A percentile compares a stretch with the other conserved stretches of the same genome.
phyloP scores from a whole-genome alignment of 1,140 invertebrate genomes.

The Sycophaga agraensis region DNA sequence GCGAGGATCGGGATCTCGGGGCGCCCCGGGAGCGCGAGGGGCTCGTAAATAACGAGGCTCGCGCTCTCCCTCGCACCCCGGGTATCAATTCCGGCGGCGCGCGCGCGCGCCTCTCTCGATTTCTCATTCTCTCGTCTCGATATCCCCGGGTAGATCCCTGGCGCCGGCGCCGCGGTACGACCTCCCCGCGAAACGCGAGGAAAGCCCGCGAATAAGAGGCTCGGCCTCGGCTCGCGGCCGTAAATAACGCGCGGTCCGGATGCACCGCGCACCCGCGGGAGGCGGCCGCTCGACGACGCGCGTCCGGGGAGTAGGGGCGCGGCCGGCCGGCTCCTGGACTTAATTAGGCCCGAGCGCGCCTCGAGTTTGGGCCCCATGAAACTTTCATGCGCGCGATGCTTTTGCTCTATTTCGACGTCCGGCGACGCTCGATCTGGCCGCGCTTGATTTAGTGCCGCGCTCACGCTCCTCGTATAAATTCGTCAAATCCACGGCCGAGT shows the following conservation, averaged over 20 bases:
- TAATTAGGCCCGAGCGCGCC: too few species aligned
- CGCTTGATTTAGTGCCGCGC: too few species aligned
- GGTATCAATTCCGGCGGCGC: constrained; percentile 10
- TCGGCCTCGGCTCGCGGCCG: constrained; percentile 42
- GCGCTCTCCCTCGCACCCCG: constrained; percentile 13
- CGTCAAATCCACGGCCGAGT: too few species aligned
- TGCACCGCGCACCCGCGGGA: constrained; percentile 44
- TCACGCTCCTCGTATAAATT: too few species aligned
- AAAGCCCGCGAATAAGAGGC: constrained; percentile 55
- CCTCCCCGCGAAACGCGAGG: constrained; percentile 45
- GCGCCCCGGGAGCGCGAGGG: constrained; percentile 36
- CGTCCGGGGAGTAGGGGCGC: too few species aligned
- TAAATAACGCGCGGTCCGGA: too few species aligned
- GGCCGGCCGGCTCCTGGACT: too few species aligned
- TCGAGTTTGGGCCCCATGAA: too few species aligned
- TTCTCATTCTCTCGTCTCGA: constrained; percentile 36
- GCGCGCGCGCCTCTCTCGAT: constrained; percentile 28
- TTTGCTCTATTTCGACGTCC: too few species aligned
- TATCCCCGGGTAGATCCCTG: constrained; percentile 36
- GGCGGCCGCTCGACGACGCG: too few species aligned
- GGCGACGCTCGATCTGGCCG: too few species aligned
- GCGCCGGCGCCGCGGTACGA: not conserved
- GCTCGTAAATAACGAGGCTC: constrained; percentile 49
- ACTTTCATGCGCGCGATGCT: too few species aligned
- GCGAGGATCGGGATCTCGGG: constrained; percentile 37